A percentile compares a stretch with the other conserved stretches of the same genome.
Evolutionary conservation across 1,140 invertebrate genomes (phyloP).

Genomic region (Venturia canescens): DNA sequence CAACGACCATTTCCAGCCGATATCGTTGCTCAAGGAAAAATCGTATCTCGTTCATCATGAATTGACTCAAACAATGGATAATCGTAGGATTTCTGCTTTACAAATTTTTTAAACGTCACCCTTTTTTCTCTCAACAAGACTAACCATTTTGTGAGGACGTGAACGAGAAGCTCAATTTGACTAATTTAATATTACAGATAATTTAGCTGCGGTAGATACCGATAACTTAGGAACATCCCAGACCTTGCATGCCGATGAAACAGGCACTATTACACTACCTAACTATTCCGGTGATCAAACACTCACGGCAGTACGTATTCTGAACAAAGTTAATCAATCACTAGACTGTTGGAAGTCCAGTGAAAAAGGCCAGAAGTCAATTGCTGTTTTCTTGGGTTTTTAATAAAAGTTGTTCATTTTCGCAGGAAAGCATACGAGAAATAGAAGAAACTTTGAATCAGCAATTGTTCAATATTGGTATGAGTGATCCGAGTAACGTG

Average conservation of each 20-base stretch:
- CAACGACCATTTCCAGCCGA: slow-evolving; percentile 61
- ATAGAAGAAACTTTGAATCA: slow-evolving; percentile 75
- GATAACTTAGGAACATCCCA: slow-evolving; percentile 62
- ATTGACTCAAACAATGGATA: slow-evolving; percentile 48
- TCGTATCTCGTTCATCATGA: slow-evolving; percentile 55
- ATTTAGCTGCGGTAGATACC: slow-evolving; percentile 54
- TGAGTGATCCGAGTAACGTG: slow-evolving; percentile 59
- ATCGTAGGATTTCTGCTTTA: slow-evolving; percentile 51
- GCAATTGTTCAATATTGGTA: slow-evolving; percentile 70
- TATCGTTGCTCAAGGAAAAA: slow-evolving; percentile 57
- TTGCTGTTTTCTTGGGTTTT: background rate
- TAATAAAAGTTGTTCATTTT: background rate
- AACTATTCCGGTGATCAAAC: slow-evolving; percentile 68
- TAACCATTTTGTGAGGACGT: background rate
- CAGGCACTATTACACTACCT: slow-evolving; percentile 70
- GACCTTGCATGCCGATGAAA: slow-evolving; percentile 71
- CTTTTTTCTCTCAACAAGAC: background rate
- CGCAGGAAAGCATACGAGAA: slow-evolving; percentile 73
- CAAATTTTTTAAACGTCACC: background rate
- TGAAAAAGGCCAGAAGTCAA: background rate
- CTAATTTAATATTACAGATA: slow-evolving; percentile 59
- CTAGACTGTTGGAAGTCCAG: background rate
- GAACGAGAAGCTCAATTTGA: slow-evolving; percentile 32
- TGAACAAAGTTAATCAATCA: slow-evolving; percentile 22
- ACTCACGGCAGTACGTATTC: slow-evolving; percentile 66